These are phyloP conservation scores for Archips crataeganus DNA, from an alignment of 2,888 invertebrate genomes.

Conservation along the genomic window DNA sequence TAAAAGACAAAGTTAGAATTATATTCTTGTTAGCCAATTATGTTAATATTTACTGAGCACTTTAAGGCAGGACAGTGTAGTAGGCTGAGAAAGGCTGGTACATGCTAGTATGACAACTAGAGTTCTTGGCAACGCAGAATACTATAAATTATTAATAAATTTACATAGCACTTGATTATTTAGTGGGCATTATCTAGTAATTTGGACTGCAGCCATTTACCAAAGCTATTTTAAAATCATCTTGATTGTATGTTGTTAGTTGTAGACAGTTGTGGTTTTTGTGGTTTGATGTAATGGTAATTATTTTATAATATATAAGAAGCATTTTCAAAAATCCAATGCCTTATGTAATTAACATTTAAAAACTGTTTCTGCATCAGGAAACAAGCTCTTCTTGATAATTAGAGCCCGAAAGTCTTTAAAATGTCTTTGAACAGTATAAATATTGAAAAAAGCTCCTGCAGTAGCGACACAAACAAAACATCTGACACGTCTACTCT, in stretches of 20 bases:
- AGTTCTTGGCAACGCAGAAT: background rate
- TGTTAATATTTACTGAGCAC: too few relatives aligned
- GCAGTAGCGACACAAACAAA: constrained; percentile 34
- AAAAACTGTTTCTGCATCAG: background rate
- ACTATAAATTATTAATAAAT: constrained; percentile 4
- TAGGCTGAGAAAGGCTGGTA: too few relatives aligned
- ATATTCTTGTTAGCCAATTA: too few relatives aligned
- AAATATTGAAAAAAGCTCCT: background rate
- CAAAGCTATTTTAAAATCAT: constrained; percentile 27
- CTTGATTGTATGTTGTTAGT: background rate
- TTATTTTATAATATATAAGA: background rate
- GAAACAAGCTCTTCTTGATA: background rate
- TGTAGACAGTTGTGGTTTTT: background rate
- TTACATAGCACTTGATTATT: constrained; percentile 13
- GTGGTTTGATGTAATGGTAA: background rate
- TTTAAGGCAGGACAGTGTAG: too few relatives aligned
- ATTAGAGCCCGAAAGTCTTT: background rate
- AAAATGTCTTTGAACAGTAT: background rate
- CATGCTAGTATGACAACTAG: background rate
- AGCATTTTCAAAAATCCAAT: background rate
- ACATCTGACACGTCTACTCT: constrained; percentile 36
- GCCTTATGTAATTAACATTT: background rate
- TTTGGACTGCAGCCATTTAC: constrained; percentile 38
- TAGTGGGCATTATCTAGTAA: constrained; percentile 30
- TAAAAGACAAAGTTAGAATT: too few relatives aligned